Base-by-base conservation (phyloP, 2,113 vertebrate species). In the Coregonus clupeaformis region DNA sequence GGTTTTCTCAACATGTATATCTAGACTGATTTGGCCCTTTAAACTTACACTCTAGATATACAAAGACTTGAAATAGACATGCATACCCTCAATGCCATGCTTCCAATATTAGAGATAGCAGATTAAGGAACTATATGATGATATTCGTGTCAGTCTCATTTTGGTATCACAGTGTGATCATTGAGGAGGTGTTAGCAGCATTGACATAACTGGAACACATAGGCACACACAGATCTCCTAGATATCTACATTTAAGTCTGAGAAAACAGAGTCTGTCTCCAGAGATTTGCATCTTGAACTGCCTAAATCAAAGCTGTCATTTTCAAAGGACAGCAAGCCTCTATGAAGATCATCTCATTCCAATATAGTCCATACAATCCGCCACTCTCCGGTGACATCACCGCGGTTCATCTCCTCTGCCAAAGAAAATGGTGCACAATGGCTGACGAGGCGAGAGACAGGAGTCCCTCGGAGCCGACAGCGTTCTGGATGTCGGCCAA, bases 401-500 rank as follows among this genome's bases (percentile, higher is more conserved):
- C 71, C 64, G 52, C 24, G 47, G 76, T 80, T 78, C 52, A 62
- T 64, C 77, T 13, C 65, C 79, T n/a, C 52, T 69, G 84, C 74
- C 73, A 84, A 88, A 87, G 73, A 77, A 90, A 91, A 89, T 68
- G 60, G 69, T 30, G 3, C 64, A 75, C 72, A 74, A 83, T n/a
- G 65, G 65, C 68, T 78, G 74, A 72, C 83, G 81, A 80, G 57
- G 79, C 75, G 64, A 83, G 42, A 82, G 79, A 80, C 75, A 78
- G 73, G 79, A 71, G 72, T 84, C 81, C 77, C 52, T 45, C 77
- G 73, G 63, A 79, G 76, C 67, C 42, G 81, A 88, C 84, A 85
- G 79, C 27, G 11, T 73, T 85, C 85, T 92, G 89, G 91, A 89
- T 60, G 22, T 32, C 4, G 49, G 88, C 90, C 89, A 42, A 36